Conservation (phyloP, 2,113 vertebrate species). For the Uria lomvia region DNA sequence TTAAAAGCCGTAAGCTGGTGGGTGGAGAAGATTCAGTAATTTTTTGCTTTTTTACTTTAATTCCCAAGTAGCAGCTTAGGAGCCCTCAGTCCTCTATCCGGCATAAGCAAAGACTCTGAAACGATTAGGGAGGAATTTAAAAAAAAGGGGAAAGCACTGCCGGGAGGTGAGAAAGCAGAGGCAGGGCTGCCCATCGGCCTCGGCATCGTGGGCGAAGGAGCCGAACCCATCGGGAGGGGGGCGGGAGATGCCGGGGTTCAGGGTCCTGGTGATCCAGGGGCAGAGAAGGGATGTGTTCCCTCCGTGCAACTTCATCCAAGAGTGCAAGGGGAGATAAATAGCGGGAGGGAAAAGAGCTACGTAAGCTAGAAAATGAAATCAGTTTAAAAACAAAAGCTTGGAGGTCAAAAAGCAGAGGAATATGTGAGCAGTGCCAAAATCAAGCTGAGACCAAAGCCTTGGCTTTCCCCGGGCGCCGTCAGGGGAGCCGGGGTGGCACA, state of each 20-base stretch:
- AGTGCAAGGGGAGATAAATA: not conserved
- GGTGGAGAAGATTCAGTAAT: rapidly evolving
- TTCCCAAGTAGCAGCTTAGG: not conserved
- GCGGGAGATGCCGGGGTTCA: rapidly evolving
- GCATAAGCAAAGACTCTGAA: not conserved
- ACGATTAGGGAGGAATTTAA: not conserved
- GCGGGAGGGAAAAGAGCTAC: not conserved
- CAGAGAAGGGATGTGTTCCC: not conserved
- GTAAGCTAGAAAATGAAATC: not conserved
- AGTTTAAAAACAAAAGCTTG: not conserved
- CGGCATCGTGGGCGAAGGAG: rapidly evolving
- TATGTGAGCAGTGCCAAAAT: not conserved
- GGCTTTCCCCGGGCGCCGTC: rapidly evolving
- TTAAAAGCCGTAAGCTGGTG: not conserved
- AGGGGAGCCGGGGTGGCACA: not conserved
- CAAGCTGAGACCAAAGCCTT: not conserved
- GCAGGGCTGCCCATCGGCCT: rapidly evolving
- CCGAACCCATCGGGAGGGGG: rapidly evolving
- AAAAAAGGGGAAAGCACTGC: not conserved
- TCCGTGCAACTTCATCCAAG: not conserved
- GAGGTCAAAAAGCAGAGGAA: not conserved
- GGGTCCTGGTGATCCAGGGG: not conserved
- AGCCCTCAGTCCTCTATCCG: not conserved
- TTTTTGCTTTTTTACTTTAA: not conserved
- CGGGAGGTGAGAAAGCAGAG: not conserved